These are phyloP conservation scores for Phengaris arion DNA, from an alignment of 2,888 invertebrate species.

Conservation along the genomic window DNA sequence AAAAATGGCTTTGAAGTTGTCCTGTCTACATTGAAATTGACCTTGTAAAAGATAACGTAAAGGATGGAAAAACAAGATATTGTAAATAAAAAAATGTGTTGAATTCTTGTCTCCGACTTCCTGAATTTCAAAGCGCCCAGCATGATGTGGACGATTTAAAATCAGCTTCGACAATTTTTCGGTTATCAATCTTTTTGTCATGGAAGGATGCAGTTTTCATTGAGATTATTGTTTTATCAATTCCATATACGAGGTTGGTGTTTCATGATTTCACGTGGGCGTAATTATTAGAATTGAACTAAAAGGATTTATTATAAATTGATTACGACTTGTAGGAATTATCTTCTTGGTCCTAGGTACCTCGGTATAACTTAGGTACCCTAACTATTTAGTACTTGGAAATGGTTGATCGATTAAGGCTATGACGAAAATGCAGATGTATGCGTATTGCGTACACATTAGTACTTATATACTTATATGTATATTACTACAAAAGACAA, in stretches of 20 bases:
- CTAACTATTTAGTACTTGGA: no score
- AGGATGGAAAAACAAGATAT: background rate
- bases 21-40: background rate
- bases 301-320: no score
- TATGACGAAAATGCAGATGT: background rate
- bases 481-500: background rate
- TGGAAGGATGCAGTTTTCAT: background rate
- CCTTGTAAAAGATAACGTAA: background rate
- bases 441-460: conserved; percentile 7
- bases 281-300: no score
- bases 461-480: no score
- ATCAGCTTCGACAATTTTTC: conserved; percentile 1
- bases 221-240: background rate
- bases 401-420: no score
- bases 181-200: conserved; percentile 4
- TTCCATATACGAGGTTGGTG: background rate
- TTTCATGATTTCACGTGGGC: no score
- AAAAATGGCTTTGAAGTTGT: no score
- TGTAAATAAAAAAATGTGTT: background rate
- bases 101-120: background rate
- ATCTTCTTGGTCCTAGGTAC: no score
- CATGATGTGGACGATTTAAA: background rate
- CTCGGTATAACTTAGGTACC: no score
- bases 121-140: background rate
- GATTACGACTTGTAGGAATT: no score